Evolutionary conservation across 2,113 vertebrate species (phyloP), one percentile per base, ranked within the genome.

Genomic region (Arothron firmamentum): DNA sequence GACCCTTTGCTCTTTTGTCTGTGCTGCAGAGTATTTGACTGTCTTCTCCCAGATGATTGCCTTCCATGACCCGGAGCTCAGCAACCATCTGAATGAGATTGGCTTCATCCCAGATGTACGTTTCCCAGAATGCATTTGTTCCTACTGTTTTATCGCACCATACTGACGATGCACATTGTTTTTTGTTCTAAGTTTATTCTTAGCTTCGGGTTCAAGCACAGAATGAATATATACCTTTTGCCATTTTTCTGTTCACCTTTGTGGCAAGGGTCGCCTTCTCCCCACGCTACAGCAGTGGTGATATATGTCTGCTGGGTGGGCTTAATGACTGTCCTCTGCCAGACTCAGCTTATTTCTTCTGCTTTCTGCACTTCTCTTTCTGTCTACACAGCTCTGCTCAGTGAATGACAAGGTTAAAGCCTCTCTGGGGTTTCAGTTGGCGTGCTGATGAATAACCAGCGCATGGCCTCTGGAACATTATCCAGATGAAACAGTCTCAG

Each of bases 21-120:
- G 9, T 68, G 28, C 85, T 86, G 79, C 90, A 99, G 97, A 99
- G 78, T 99, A 99, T 79, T 89, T 99, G 88, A 97, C 95, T 0
- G 96, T 99, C 65, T 99, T 99, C 89, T 99, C 97, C 72, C 96
- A 99, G 87, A 96, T 98, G 94, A 99, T 98, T 72, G 94, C 96
- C 25, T 99, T 99, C 88, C 97, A 99, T 38, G 97, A 99, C 86
- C 97, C 97, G 5, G 96, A 98, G 85, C 90, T 99, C 59, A 98
- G 94, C 89, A 99, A 98, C 85, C 97, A 99, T 83, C 94, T 99
- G 56, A 99, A 98, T 74, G 95, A 98, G 84, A 99, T 98, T 74
- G 96, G 96, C 50, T 99, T 99, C 83, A 99, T 98, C 82, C 96
- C 97, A 78, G 97, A 99, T 68, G 97, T 99, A 90, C 96, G 97